Evolutionary conservation across 2,113 vertebrate species (phyloP).

Genomic region (Porphyrio hochstetteri): DNA sequence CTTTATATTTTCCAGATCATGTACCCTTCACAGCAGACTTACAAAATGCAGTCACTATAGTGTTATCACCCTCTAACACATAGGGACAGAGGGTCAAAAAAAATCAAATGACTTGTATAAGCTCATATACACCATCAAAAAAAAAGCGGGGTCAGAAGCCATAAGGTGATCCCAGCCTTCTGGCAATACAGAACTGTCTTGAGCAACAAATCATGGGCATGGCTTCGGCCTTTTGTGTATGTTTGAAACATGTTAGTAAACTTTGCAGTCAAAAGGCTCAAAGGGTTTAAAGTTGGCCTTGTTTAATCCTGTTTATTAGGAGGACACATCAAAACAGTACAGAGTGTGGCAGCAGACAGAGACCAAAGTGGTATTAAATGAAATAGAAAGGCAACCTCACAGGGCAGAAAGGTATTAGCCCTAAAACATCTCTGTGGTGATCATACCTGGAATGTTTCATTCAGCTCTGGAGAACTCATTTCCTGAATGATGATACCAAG

Average conservation of each 20-base stretch:
- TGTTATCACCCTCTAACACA: background rate
- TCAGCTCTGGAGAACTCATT: constrained; percentile 15
- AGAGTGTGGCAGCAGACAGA: background rate
- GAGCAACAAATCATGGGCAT: background rate
- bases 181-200: background rate
- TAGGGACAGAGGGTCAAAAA: background rate
- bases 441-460: background rate
- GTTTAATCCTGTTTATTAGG: background rate
- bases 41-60: background rate
- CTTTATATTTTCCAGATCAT: background rate
- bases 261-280: background rate
- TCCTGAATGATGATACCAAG: background rate
- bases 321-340: background rate
- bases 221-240: background rate
- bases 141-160: background rate
- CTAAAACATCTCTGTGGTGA: background rate
- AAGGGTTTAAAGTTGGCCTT: background rate
- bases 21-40: background rate
- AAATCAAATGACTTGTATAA: background rate
- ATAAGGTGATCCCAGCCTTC: background rate
- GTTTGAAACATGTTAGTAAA: background rate
- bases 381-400: background rate
- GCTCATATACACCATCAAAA: background rate
- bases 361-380: background rate
- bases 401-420: background rate